A percentile compares a stretch with the other conserved stretches of the same genome.
These are phyloP conservation scores for Hymenopus coronatus DNA, from an alignment of 2,888 invertebrate species.

Conservation along the genomic window DNA sequence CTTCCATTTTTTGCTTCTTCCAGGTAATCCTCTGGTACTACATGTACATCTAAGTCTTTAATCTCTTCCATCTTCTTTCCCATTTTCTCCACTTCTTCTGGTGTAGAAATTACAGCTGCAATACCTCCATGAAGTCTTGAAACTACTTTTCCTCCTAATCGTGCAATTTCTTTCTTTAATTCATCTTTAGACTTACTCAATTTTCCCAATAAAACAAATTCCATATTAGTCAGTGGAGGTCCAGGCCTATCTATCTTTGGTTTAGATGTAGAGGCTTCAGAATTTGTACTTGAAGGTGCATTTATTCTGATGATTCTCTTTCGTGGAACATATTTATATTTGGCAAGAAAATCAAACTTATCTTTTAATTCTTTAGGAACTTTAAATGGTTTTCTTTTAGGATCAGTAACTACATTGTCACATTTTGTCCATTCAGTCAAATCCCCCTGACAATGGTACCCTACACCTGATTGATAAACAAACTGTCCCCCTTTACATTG, in stretches of 20 bases:
- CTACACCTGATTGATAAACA: slow-evolving; percentile 61
- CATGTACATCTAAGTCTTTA: slow-evolving; percentile 68
- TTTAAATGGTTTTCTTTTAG: slow-evolving; percentile 66
- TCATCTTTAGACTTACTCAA: slow-evolving; percentile 57
- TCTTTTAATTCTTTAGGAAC: slow-evolving; percentile 63
- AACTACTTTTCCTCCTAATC: slow-evolving; percentile 73
- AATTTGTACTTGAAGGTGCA: neutral
- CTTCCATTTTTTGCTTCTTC: slow-evolving; percentile 57
- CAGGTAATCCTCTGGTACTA: slow-evolving; percentile 75
- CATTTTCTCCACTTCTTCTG: slow-evolving; percentile 66
- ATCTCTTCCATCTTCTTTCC: slow-evolving; percentile 63
- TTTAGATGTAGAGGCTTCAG: slow-evolving; percentile 44
- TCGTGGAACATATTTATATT: slow-evolving; percentile 45
- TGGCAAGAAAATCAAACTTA: slow-evolving; percentile 50
- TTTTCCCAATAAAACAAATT: slow-evolving; percentile 67
- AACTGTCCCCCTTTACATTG: slow-evolving; percentile 77
- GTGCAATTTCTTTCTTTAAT: slow-evolving; percentile 65
- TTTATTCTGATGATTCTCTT: slow-evolving; percentile 24
- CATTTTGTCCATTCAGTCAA: slow-evolving; percentile 91
- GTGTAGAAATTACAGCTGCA: slow-evolving; percentile 65
- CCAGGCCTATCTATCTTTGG: slow-evolving; percentile 63
- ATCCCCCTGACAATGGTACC: slow-evolving; percentile 83
- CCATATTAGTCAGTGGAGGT: slow-evolving; percentile 72
- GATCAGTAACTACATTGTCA: slow-evolving; percentile 65
- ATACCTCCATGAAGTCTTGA: slow-evolving; percentile 61